A percentile compares a stretch with the other conserved stretches of the same genome.
Conservation (phyloP, 2,113 vertebrate genomes). For the Prunella fulvescens region DNA sequence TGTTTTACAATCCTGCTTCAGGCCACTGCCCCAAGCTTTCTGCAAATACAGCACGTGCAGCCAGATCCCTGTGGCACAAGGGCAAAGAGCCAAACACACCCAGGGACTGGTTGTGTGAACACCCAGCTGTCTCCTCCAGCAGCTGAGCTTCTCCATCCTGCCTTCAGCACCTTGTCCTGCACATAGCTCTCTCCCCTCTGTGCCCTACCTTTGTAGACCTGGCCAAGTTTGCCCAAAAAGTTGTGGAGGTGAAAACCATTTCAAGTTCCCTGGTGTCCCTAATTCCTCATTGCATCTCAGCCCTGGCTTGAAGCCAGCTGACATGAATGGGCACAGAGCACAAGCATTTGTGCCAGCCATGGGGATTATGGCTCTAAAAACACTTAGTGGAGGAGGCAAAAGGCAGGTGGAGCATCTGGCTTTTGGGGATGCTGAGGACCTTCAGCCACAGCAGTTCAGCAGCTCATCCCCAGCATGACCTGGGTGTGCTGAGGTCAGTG, state of each 20-base stretch:
- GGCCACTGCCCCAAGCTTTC: neutral
- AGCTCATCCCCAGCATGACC: neutral
- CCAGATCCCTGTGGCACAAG: neutral
- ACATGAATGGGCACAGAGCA: rapidly evolving
- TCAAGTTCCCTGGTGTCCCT: neutral
- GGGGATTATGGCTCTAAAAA: neutral
- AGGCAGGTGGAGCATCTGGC: neutral
- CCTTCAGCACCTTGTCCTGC: neutral
- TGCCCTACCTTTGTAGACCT: rapidly evolving
- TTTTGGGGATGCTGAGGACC: neutral
- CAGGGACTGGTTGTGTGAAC: neutral
- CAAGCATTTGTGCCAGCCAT: rapidly evolving
- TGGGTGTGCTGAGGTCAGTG: rapidly evolving
- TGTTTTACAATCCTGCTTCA: neutral
- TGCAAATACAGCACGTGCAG: neutral
- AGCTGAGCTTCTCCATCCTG: neutral
- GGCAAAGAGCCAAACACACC: neutral
- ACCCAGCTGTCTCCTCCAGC: rapidly evolving
- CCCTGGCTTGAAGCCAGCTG: neutral
- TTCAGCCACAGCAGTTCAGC: neutral
- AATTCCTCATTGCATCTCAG: neutral
- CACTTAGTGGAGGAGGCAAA: neutral
- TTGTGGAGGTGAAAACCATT: neutral
- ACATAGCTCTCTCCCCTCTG: neutral
- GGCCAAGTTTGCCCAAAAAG: neutral